These are phyloP conservation scores for Muschampia plurimacula DNA, from an alignment of 2,888 invertebrate species.

Conservation along the genomic window DNA sequence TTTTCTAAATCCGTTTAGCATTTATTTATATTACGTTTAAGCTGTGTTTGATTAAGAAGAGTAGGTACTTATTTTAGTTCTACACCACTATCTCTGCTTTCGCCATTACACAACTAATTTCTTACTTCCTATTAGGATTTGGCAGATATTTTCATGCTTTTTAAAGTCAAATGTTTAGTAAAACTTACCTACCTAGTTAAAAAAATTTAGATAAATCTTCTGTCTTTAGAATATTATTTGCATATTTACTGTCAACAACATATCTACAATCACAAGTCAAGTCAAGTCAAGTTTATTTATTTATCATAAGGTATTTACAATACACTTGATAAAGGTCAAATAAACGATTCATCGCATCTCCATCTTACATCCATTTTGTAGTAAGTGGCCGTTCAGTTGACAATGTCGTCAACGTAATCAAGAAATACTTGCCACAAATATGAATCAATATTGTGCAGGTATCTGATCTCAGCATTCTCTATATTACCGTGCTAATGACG, in stretches of 20 bases:
- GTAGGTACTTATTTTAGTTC: neutral
- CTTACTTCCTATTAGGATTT: neutral
- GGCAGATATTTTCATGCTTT: neutral
- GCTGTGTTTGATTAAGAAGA: neutral
- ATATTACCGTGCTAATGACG: constrained; percentile 24
- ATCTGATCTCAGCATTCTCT: constrained; percentile 29
- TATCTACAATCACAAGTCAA: constrained; percentile 4
- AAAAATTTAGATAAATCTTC: neutral
- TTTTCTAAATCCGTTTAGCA: constrained; percentile 23
- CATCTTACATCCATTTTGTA: neutral
- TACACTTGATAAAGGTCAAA: too few relatives aligned
- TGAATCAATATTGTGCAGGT: constrained; percentile 14
- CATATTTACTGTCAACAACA: constrained; percentile 6
- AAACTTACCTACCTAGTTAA: neutral
- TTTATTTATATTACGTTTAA: constrained; percentile 8
- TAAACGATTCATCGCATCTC: neutral
- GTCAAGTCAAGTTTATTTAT: too few relatives aligned
- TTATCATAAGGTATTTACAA: too few relatives aligned
- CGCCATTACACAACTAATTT: neutral
- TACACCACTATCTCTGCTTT: neutral
- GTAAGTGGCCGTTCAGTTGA: neutral
- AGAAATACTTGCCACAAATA: constrained; percentile 3
- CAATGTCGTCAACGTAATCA: constrained; percentile 7
- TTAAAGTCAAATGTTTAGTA: neutral
- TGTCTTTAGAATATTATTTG: neutral